Percentiles rank a stretch among this genome's conserved stretches.
Evolutionary conservation across 2,888 invertebrate species (phyloP).

Genomic region (Acleris sparsana): DNA sequence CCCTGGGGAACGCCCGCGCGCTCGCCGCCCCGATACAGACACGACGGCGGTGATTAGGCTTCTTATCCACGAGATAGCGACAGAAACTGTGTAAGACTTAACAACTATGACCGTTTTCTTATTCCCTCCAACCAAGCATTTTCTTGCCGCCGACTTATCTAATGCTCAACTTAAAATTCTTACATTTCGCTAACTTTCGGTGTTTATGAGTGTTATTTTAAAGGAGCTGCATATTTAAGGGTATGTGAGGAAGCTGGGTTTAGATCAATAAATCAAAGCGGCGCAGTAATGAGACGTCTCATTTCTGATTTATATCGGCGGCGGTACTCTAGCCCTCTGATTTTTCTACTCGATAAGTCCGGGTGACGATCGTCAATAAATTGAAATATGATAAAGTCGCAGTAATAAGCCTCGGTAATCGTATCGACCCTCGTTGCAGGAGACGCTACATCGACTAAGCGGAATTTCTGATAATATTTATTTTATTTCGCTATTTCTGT

Average conservation of each 20-base stretch:
- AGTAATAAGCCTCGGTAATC: conserved; percentile 76
- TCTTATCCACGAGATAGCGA: conserved; percentile 83
- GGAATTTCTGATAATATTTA: conserved; percentile 46
- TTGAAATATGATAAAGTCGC: conserved; percentile 83
- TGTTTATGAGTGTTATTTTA: conserved; percentile 61
- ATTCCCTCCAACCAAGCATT: conserved; percentile 79
- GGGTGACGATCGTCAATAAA: conserved; percentile 77
- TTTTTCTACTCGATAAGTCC: conserved; percentile 80
- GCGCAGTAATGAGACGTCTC: conserved; percentile 75
- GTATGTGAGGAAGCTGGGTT: conserved; percentile 22
- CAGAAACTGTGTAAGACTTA: conserved; percentile 84
- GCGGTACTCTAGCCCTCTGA: conserved; percentile 60
- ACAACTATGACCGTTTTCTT: conserved; percentile 83
- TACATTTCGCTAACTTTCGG: conserved; percentile 66
- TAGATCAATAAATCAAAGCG: conserved; percentile 56
- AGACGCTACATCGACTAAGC: conserved; percentile 55
- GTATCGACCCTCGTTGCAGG: conserved; percentile 64
- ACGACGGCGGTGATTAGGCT: conserved; percentile 84
- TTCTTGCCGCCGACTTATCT: conserved; percentile 80
- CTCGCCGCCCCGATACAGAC: conserved; percentile 79
- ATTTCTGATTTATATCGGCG: conserved; percentile 75
- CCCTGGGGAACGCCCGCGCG: conserved; percentile 77
- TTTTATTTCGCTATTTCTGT: background rate
- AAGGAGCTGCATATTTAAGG: conserved; percentile 32
- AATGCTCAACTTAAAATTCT: conserved; percentile 77